These are phyloP conservation scores for Phataginus tetradactyla DNA, from an alignment of 2,797 vertebrate species.

Conservation along the genomic window DNA sequence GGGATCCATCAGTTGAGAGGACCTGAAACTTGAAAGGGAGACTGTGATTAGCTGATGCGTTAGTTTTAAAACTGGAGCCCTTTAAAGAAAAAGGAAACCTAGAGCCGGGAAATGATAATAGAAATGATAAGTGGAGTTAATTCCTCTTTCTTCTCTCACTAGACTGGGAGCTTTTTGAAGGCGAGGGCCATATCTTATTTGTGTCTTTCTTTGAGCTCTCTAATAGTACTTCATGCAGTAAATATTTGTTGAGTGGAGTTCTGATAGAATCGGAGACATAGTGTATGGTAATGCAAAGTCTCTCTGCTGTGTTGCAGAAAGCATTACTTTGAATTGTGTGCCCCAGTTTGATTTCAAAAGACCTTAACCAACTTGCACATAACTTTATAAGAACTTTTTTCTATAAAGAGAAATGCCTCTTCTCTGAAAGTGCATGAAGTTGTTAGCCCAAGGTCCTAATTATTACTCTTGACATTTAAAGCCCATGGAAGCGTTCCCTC, in stretches of 20 bases:
- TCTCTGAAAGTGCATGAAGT: not conserved
- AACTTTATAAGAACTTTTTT: not conserved
- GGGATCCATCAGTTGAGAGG: not conserved
- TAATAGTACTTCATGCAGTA: not conserved
- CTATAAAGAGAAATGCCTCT: not conserved
- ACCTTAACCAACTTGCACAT: not conserved
- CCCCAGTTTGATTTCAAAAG: conserved; percentile 7
- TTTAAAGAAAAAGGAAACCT: conserved; percentile 12
- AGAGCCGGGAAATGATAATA: not conserved
- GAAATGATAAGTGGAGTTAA: not conserved
- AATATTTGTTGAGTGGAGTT: conserved; percentile 23
- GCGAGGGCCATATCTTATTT: not conserved
- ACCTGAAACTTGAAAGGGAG: conserved; percentile 35
- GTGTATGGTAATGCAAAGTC: not conserved
- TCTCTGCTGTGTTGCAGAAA: not conserved
- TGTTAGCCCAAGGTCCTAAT: not conserved
- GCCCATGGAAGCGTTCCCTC: not conserved
- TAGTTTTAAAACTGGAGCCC: conserved; percentile 39
- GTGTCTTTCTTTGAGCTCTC: not conserved
- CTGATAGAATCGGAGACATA: conserved; percentile 13
- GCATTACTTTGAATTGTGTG: not conserved
- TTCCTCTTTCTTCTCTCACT: not conserved
- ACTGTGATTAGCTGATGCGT: not conserved
- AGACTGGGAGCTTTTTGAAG: not conserved
- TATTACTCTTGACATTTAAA: not conserved